Conservation (phyloP, 2,888 invertebrate species). For the Lithophane semibrunnea region DNA sequence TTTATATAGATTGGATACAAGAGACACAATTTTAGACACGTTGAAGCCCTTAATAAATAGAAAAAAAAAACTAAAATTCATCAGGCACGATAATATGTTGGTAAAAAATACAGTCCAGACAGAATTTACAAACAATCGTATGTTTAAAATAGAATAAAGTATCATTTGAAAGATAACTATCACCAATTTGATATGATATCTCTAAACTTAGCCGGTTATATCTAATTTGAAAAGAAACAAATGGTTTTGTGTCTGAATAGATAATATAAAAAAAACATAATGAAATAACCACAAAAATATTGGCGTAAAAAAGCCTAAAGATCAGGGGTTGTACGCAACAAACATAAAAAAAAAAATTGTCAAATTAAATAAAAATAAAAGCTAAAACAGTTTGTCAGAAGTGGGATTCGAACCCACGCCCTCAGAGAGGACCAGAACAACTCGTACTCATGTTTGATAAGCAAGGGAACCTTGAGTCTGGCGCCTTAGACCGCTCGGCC, state of each 20-base stretch:
- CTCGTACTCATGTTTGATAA: conserved; percentile 26
- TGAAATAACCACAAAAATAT: neutral
- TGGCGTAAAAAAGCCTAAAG: neutral
- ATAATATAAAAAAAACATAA: neutral
- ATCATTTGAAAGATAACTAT: conserved; percentile 31
- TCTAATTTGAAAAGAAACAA: neutral
- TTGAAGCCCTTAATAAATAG: too few species aligned
- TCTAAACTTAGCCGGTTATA: conserved; percentile 14
- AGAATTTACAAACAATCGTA: neutral
- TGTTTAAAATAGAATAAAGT: conserved; percentile 25
- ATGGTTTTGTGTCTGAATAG: neutral
- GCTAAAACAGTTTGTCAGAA: conserved; percentile 24
- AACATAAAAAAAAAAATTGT: neutral
- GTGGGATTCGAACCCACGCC: conserved; percentile 43
- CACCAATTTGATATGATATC: conserved; percentile 26
- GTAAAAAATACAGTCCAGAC: neutral
- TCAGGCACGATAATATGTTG: neutral
- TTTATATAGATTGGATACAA: too few species aligned
- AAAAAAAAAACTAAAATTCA: too few species aligned
- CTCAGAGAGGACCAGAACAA: conserved; percentile 42
- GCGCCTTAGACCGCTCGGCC: conserved; percentile 51
- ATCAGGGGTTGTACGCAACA: neutral
- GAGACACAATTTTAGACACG: too few species aligned
- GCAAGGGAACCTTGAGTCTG: conserved; percentile 41
- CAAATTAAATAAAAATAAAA: neutral